Conservation (phyloP, 2,888 invertebrate genomes). For the Noctua pronuba region DNA sequence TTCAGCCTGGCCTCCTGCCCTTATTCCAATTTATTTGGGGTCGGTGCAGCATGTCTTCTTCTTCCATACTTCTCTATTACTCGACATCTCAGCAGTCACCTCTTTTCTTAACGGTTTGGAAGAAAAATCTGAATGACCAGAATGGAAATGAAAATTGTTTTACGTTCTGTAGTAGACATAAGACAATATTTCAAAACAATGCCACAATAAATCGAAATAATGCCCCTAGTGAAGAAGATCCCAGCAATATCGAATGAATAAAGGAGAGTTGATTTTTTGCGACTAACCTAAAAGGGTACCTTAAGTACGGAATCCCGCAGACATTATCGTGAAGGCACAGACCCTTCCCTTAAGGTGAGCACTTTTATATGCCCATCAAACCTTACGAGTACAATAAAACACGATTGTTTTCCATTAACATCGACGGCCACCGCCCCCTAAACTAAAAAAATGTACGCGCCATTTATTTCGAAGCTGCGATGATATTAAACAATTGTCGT, state of each 20-base stretch:
- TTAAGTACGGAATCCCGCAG: conserved; percentile 85
- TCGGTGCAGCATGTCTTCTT: background rate
- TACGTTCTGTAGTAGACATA: conserved; percentile 16
- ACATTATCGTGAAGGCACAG: conserved; percentile 86
- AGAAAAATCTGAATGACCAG: background rate
- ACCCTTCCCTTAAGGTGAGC: conserved; percentile 87
- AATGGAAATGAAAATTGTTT: conserved; percentile 23
- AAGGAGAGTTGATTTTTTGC: conserved; percentile 83
- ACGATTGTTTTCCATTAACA: conserved; percentile 90
- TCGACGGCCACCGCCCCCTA: conserved; percentile 72
- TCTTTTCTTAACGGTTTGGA: background rate
- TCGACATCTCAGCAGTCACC: background rate
- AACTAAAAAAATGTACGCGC: conserved; percentile 63
- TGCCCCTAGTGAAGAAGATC: conserved; percentile 62
- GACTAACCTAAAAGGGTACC: conserved; percentile 84
- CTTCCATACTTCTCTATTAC: background rate
- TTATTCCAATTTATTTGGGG: too few relatives aligned
- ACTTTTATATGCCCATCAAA: conserved; percentile 89
- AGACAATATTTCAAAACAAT: conserved; percentile 45
- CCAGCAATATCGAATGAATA: conserved; percentile 75
- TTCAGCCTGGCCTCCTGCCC: too few relatives aligned
- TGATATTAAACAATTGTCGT: conserved; percentile 58
- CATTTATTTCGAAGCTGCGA: conserved; percentile 62
- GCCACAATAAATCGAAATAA: conserved; percentile 65
- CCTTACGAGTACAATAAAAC: conserved; percentile 89